These are phyloP conservation scores for Pipistrellus kuhlii DNA, from an alignment of 2,797 vertebrate species.

Conservation along the genomic window DNA sequence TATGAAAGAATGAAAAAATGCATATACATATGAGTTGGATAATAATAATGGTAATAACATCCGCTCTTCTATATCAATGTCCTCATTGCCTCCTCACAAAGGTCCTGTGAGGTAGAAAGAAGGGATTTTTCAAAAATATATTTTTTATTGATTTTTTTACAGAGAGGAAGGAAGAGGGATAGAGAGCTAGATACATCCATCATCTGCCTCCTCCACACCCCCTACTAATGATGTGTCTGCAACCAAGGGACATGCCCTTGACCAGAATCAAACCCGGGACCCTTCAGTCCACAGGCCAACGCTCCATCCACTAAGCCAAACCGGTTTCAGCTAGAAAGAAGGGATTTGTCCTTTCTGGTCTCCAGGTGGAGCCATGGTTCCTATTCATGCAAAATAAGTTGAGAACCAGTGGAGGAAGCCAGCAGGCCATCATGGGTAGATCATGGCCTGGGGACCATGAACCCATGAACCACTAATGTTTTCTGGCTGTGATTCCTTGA, in stretches of 20 bases:
- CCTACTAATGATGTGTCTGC: no score
- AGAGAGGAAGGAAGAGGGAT: no score
- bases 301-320: no score
- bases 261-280: no score
- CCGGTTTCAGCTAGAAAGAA: background rate
- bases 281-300: no score
- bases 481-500: background rate
- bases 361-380: conserved; percentile 23
- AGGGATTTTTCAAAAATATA: background rate
- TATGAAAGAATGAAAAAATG: background rate
- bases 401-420: background rate
- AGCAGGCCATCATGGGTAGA: background rate
- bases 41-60: background rate
- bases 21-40: background rate
- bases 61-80: background rate
- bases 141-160: no score
- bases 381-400: background rate
- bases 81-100: conserved; percentile 11
- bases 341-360: background rate
- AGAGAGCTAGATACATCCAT: no score
- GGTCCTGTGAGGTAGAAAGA: background rate
- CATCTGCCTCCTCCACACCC: no score
- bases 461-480: background rate
- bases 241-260: no score
- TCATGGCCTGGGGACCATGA: background rate